A percentile compares a stretch with the other conserved stretches of the same genome.
phyloP scores from a whole-genome alignment of 1,140 invertebrate species.

The Drosophila asahinai region DNA sequence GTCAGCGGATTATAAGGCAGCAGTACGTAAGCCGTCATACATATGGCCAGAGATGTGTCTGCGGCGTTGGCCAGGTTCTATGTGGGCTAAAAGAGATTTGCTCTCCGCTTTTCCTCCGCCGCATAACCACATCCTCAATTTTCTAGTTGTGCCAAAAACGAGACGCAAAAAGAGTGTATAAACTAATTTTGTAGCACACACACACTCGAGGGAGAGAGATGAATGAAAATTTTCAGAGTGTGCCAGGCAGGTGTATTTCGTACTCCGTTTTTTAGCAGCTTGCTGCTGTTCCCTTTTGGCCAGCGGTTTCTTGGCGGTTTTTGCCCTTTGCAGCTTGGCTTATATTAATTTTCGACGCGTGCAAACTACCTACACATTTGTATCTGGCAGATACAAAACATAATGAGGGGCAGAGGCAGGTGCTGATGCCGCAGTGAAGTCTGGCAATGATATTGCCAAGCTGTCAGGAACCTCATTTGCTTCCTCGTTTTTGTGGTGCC shows the following conservation, averaged over 20 bases:
- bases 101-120: conserved; percentile 30
- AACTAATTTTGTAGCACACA: conserved; percentile 65
- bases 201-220: conserved; percentile 6
- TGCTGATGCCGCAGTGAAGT: conserved; percentile 39
- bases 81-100: conserved; percentile 74
- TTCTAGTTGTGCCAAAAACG: conserved; percentile 66
- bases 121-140: conserved; percentile 79
- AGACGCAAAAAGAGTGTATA: conserved; percentile 30
- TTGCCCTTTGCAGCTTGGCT: conserved; percentile 72
- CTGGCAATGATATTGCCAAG: conserved; percentile 23
- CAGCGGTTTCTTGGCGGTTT: conserved; percentile 54
- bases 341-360: conserved; percentile 70
- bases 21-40: conserved; percentile 12
- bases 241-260: conserved; percentile 67
- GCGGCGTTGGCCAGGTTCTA: conserved; percentile 7
- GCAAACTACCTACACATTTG: conserved; percentile 40
- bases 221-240: conserved; percentile 39
- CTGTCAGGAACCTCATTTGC: conserved; percentile 31
- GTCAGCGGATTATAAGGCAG: conserved; percentile 66
- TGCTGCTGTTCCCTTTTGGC: conserved; percentile 28
- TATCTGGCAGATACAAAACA: conserved; percentile 6
- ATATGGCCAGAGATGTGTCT: conserved; percentile 14
- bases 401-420: conserved; percentile 47
- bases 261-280: conserved; percentile 54
- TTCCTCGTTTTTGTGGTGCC: conserved; percentile 12